These are phyloP conservation scores for Yasuhikotakia modesta DNA, from an alignment of 2,797 vertebrate genomes.

Conservation along the genomic window DNA sequence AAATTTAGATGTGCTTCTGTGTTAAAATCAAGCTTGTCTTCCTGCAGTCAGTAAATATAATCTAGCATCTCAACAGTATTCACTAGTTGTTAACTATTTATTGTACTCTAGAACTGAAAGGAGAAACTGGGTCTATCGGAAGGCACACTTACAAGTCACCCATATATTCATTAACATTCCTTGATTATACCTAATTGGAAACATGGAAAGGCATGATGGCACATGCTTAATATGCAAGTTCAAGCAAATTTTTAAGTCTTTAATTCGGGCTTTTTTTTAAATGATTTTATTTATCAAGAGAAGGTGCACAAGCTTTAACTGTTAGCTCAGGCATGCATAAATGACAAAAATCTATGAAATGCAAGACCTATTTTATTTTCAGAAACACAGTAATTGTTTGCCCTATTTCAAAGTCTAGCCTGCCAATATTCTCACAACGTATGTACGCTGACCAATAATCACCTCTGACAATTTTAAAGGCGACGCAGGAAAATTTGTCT, in stretches of 20 bases:
- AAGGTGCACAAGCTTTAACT: slow-evolving; percentile 79
- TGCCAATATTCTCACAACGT: slow-evolving; percentile 64
- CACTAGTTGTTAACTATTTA: slow-evolving; percentile 82
- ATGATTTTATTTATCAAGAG: slow-evolving; percentile 64
- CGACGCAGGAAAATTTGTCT: slow-evolving; percentile 67
- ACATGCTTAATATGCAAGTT: slow-evolving; percentile 80
- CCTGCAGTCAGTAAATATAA: slow-evolving; percentile 87
- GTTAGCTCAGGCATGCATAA: slow-evolving; percentile 76
- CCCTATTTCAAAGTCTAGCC: slow-evolving; percentile 61
- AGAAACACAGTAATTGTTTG: slow-evolving; percentile 71
- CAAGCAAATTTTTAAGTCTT: slow-evolving; percentile 64
- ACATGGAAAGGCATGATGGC: slow-evolving; percentile 73
- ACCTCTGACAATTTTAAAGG: slow-evolving; percentile 70
- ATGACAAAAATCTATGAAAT: slow-evolving; percentile 76
- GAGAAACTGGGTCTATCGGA: slow-evolving; percentile 75
- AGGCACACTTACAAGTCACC: slow-evolving; percentile 76
- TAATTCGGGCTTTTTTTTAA: slow-evolving; percentile 52
- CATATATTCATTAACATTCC: slow-evolving; percentile 73
- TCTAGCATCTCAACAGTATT: slow-evolving; percentile 84
- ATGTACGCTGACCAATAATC: slow-evolving; percentile 69
- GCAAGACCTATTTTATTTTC: slow-evolving; percentile 45
- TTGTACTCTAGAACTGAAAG: slow-evolving; percentile 84
- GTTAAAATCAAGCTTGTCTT: slow-evolving; percentile 93
- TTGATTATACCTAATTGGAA: slow-evolving; percentile 71
- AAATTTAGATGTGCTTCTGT: slow-evolving; percentile 89